These are phyloP conservation scores for Thaumatotibia leucotreta DNA, from an alignment of 1,140 invertebrate genomes.

Conservation along the genomic window DNA sequence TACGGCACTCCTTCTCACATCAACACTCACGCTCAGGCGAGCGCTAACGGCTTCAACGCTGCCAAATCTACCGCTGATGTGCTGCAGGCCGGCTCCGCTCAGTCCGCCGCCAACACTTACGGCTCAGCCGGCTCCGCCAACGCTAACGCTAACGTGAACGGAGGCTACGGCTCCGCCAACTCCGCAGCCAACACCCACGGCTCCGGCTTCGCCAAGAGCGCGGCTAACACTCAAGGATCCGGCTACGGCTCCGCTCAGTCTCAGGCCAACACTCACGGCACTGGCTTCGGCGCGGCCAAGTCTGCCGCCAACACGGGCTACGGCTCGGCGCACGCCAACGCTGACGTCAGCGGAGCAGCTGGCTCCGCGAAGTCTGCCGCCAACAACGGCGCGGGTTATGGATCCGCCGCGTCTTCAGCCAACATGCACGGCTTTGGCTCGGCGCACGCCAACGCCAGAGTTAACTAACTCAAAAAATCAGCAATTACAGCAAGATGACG, in stretches of 20 bases:
- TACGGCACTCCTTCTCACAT: constrained; percentile 29
- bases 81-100: neutral
- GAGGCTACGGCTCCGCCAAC: constrained; percentile 7
- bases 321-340: constrained; percentile 41
- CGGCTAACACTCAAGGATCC: constrained; percentile 35
- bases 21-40: neutral
- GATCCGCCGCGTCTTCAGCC: constrained; percentile 32
- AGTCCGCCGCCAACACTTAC: constrained; percentile 6
- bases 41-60: constrained; percentile 2
- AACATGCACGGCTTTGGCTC: constrained; percentile 32
- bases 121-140: constrained; percentile 23
- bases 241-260: constrained; percentile 13
- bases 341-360: constrained; percentile 29
- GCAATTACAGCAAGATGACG: constrained; percentile 64
- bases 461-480: constrained; percentile 24
- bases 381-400: constrained; percentile 34
- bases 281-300: constrained; percentile 13
- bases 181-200: constrained; percentile 23
- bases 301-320: constrained; percentile 24
- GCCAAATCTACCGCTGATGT: neutral
- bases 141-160: constrained; percentile 23
- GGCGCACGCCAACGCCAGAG: constrained; percentile 50
- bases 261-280: constrained; percentile 11
- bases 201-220: constrained; percentile 33
- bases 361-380: constrained; percentile 41